Conservation (phyloP, 2,113 vertebrate genomes). For the Notothenia rossii region DNA sequence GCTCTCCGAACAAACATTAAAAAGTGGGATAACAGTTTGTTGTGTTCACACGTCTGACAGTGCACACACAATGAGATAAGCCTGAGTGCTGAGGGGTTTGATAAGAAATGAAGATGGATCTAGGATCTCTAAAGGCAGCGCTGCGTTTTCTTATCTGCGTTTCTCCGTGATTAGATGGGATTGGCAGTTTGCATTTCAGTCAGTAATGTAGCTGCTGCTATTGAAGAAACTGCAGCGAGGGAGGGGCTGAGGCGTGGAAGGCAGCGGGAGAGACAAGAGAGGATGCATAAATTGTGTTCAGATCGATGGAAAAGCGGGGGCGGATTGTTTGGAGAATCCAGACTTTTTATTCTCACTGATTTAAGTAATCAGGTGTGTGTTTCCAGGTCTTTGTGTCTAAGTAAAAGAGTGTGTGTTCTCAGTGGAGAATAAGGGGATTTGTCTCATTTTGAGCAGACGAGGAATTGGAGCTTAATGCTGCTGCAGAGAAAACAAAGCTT, state of each 20-base stretch:
- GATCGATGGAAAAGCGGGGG: constrained; percentile 35
- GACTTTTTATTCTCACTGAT: constrained; percentile 38
- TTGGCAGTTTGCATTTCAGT: constrained; percentile 43
- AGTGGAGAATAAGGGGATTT: constrained; percentile 41
- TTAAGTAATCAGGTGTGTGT: constrained; percentile 44
- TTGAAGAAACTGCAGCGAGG: constrained; percentile 6
- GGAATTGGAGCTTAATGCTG: constrained; percentile 45
- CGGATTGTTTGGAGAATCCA: constrained; percentile 42
- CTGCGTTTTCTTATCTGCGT: constrained; percentile 36
- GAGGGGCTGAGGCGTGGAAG: background rate
- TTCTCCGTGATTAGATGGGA: constrained; percentile 32
- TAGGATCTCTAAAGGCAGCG: constrained; percentile 34
- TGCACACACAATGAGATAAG: constrained; percentile 4
- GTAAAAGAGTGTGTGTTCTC: background rate
- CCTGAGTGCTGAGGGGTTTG: background rate
- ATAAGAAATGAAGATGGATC: constrained; percentile 43
- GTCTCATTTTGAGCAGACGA: constrained; percentile 45
- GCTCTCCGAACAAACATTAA: constrained; percentile 23
- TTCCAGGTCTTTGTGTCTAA: constrained; percentile 5
- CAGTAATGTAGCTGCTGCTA: constrained; percentile 21
- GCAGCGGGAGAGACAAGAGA: constrained; percentile 6
- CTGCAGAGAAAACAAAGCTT: constrained; percentile 54
- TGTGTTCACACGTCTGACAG: constrained; percentile 14
- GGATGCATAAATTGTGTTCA: constrained; percentile 33
- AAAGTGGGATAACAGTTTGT: constrained; percentile 39